Evolutionary conservation across 2,888 invertebrate species (phyloP), one percentile per base, ranked within the genome.

Genomic region (Cerceris ruficornis): DNA sequence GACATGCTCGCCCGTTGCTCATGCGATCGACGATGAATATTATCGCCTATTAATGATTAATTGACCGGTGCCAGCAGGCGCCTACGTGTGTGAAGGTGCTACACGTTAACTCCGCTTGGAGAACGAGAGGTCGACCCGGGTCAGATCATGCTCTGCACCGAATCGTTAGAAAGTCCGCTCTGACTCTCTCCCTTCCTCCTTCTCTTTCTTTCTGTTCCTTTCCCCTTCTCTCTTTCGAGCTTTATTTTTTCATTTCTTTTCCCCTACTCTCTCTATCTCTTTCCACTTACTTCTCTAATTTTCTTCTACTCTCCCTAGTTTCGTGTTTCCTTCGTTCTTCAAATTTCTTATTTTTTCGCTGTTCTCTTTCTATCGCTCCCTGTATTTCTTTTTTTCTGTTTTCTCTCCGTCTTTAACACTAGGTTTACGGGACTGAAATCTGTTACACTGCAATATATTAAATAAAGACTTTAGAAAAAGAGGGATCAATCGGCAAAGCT

Each of bases 91-190:
- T 76, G 81, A 84, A 83, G 83, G 85, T 79, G 84, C 79, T 85
- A 83, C 83, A 83, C 82, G 83, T 72, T 75, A 78, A 81, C 82
- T 80, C 75, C 61, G 79, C 80, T 68, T 70, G 69, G 77, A 80
- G 82, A 85, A 88, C 84, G 84, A 83, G 86, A 83, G 89, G 88
- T 90, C 88, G 81, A 49, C 69, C 59, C 62, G 77, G 90, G 89
- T 90, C 87, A 84, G 82, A 86, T 89, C 90, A 89, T 88, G 88
- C 85, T 86, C 86, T 83, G 86, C 86, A 80, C 88, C 88, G 86
- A 88, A 88, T 89, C 88, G 91, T 91, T 90, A 91, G 91, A 91
- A 91, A 91, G 91, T 89, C 85, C 68, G 85, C 71, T 75, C 74
- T 66, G 65, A 54, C 70, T 77, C 64, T 71, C 43, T 67, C 59